Conservation (phyloP, 2,888 invertebrate species). For the Entomobrya proxima region DNA sequence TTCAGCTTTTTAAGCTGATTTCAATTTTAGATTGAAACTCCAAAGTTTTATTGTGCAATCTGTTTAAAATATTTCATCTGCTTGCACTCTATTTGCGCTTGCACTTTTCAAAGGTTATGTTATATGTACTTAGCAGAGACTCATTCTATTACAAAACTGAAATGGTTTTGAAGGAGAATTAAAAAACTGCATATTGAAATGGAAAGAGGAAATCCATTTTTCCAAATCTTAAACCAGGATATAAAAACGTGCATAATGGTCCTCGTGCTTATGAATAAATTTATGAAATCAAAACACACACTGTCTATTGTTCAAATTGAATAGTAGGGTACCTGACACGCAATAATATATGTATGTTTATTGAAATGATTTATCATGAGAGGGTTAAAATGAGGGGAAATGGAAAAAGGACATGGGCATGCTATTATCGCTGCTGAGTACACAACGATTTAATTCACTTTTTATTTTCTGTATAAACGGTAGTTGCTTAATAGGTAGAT, state of each 20-base stretch:
- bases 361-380: not conserved
- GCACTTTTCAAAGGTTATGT: too few species aligned
- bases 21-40: not conserved
- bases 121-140: too few species aligned
- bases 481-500: not conserved
- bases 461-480: not conserved
- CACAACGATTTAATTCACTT: slow-evolving; percentile 24
- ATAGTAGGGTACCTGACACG: too few species aligned
- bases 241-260: too few species aligned
- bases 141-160: too few species aligned
- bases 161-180: too few species aligned
- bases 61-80: too few species aligned
- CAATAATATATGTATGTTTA: not conserved
- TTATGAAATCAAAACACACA: too few species aligned
- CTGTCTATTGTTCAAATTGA: too few species aligned
- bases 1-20: not conserved
- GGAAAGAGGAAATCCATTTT: not conserved
- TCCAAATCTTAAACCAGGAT: not conserved
- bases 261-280: slow-evolving; percentile 6
- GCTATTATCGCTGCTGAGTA: not conserved
- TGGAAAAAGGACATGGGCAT: not conserved
- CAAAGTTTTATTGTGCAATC: too few species aligned
- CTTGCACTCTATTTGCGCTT: too few species aligned
- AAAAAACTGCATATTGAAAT: not conserved
- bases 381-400: not conserved